Evolutionary conservation across 1,140 invertebrate species (phyloP), one percentile per base, ranked within the genome.

Genomic region (Panulirus ornatus): DNA sequence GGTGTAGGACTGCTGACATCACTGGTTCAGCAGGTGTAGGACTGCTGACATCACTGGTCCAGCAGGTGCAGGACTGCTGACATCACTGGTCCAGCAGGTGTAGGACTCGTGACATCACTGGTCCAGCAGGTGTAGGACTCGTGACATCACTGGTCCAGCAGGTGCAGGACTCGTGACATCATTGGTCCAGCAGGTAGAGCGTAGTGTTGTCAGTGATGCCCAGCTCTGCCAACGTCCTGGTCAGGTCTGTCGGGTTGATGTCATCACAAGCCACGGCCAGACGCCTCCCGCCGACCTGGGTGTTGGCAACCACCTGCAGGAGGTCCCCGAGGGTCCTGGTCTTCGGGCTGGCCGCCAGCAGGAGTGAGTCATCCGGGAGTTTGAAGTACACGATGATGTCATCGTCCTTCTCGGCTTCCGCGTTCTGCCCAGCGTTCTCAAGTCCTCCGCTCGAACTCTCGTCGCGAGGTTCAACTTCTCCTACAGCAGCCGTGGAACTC

Each of bases 371-470:
- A 44, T 89, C 88, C 0, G 88, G 88, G 11, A 89, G 44, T 51
- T 76, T 89, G 47, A 89, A 75, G 88, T 89, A 89, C 14, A 89
- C 70, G 27, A 54, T 54, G 70, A 89, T 89, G 47, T 89, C 88
- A 6, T 89, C 79, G 8, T 30, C 30, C 1, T 22, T 9, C 36
- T 40, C 40, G n/a, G 8, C n/a, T 27, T 42, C 47, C 5, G 9
- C 70, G 1, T 47, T 6, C 30, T 19, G n/a, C 11, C 27, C 30
- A 1, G 14, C 42, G 40, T 71, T 38, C 8, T 44, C n/a, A 16
- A 3, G 58, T 2, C 42, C 58, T 0, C 63, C 66, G n/a, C n/a
- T 38, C 36, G 44, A 40, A 27, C 70, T 58, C 16, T 71, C 66
- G 30, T 73, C 84, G 0, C 38, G 9, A 42, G 6, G 14, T 2